These are phyloP conservation scores for Panopea generosa DNA, from an alignment of 2,888 invertebrate genomes.

Conservation along the genomic window DNA sequence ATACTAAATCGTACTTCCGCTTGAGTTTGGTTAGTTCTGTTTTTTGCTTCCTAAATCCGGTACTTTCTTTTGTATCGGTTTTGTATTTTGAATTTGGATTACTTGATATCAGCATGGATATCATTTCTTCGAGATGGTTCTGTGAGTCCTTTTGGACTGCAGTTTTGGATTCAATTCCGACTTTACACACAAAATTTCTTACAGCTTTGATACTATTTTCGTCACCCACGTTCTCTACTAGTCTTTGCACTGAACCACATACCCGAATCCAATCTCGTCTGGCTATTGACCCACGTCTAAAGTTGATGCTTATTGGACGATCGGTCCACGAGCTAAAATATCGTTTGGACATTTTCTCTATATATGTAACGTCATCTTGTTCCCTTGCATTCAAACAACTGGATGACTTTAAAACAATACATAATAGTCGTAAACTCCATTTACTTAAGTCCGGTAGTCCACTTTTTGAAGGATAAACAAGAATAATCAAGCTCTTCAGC, in stretches of 20 bases:
- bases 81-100: not conserved
- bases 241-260: conserved; percentile 38
- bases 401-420: conserved; percentile 32
- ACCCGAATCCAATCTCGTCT: conserved; percentile 40
- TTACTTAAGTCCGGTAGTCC: conserved; percentile 7
- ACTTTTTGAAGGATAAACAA: conserved; percentile 37
- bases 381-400: conserved; percentile 24
- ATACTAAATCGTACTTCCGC: conserved; percentile 15
- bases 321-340: not conserved
- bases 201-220: conserved; percentile 29
- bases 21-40: conserved; percentile 8
- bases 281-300: not conserved
- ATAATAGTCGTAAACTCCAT: conserved; percentile 47
- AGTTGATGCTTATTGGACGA: not conserved
- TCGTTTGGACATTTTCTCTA: conserved; percentile 23
- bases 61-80: conserved; percentile 19
- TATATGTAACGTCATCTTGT: conserved; percentile 30
- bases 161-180: conserved; percentile 33
- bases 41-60: conserved; percentile 1
- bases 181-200: conserved; percentile 49
- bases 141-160: conserved; percentile 29
- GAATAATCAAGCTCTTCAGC: conserved; percentile 3
- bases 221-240: conserved; percentile 37
- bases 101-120: conserved; percentile 29
- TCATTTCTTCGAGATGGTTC: conserved; percentile 18